Evolutionary conservation across 2,888 invertebrate species (phyloP).

Genomic region (Plutella xylostella): DNA sequence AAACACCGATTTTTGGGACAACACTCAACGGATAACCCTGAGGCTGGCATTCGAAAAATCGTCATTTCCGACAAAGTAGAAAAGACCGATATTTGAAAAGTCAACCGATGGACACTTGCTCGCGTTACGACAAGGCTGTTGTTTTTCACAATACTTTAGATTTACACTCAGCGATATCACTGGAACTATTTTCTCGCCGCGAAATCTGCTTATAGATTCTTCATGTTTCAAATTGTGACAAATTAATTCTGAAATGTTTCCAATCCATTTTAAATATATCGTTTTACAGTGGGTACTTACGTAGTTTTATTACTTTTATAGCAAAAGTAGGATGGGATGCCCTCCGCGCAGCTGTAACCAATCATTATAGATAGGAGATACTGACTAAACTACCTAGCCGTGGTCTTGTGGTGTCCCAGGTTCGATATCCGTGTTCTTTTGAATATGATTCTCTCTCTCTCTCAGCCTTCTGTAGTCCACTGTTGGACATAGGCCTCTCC

Average conservation of each 20-base stretch:
- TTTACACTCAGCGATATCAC: too few species aligned
- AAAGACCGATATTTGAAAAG: too few species aligned
- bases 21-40: conserved; percentile 61
- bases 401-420: too few species aligned
- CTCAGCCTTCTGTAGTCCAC: too few species aligned
- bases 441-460: too few species aligned
- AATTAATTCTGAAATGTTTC: conserved; percentile 54
- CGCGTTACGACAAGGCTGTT: conserved; percentile 37
- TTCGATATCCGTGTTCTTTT: too few species aligned
- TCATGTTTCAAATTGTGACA: conserved; percentile 54
- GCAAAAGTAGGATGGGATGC: neutral
- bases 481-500: too few species aligned
- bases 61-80: conserved; percentile 50
- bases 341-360: too few species aligned
- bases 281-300: conserved; percentile 35
- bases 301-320: conserved; percentile 16
- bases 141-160: conserved; percentile 42
- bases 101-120: conserved; percentile 47
- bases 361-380: too few species aligned
- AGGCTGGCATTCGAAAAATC: conserved; percentile 49
- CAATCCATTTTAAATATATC: conserved; percentile 60
- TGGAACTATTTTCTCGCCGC: conserved; percentile 36
- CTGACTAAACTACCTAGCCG: too few species aligned
- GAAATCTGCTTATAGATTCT: conserved; percentile 42
- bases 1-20: conserved; percentile 54